Percentiles rank a stretch among this genome's conserved stretches.
These are phyloP conservation scores for Sminthurinus aureus DNA, from an alignment of 2,888 invertebrate genomes.

Conservation along the genomic window DNA sequence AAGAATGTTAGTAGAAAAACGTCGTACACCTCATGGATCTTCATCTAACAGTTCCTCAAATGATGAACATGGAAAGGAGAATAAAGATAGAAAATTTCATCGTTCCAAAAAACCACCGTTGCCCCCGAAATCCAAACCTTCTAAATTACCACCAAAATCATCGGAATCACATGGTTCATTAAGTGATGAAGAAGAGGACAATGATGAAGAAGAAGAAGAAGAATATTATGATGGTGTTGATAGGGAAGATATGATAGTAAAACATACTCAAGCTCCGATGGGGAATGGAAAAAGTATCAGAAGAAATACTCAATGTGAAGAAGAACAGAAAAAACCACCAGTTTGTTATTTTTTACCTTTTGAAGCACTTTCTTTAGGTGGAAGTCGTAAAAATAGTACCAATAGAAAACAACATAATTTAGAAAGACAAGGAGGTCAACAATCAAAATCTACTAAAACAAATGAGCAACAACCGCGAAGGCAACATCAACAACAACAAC, in stretches of 20 bases:
- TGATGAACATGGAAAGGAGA: not conserved
- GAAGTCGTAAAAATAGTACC: not conserved
- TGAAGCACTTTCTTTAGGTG: not conserved
- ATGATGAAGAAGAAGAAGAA: not conserved
- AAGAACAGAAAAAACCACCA: not conserved
- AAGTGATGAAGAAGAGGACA: not conserved
- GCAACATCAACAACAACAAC: not conserved
- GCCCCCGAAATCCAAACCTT: not conserved
- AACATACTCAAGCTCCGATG: not conserved
- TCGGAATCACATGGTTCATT: not conserved
- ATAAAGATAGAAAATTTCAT: not conserved
- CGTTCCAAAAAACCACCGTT: not conserved
- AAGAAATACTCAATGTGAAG: not conserved
- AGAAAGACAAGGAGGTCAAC: not conserved
- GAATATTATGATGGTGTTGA: no score
- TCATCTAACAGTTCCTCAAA: not conserved
- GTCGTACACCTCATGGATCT: not conserved
- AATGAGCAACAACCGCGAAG: not conserved
- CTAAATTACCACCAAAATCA: not conserved
- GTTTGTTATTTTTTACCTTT: slow-evolving; percentile 38
- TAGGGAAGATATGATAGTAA: not conserved
- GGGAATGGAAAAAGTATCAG: not conserved
- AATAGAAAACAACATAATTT: not conserved
- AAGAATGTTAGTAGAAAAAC: slow-evolving; percentile 15
- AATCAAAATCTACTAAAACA: not conserved